Evolutionary conservation across 2,888 invertebrate genomes (phyloP).

Genomic region (Ennomos erosarius): DNA sequence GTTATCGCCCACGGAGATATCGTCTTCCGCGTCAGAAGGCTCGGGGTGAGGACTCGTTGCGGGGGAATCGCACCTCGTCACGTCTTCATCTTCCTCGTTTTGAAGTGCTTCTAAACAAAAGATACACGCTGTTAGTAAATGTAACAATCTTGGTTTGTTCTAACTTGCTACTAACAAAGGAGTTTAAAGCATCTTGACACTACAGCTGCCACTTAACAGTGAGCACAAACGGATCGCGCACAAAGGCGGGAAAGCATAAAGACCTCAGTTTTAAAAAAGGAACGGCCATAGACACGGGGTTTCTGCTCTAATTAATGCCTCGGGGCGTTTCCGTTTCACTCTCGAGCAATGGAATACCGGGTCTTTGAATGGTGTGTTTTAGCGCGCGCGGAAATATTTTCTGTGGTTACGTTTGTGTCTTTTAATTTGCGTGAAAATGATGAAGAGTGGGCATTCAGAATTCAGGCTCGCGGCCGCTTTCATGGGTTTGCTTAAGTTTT

Average conservation of each 20-base stretch:
- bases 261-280: slow-evolving; percentile 80
- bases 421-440: slow-evolving; percentile 84
- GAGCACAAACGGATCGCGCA: slow-evolving; percentile 63
- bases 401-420: slow-evolving; percentile 77
- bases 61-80: slow-evolving; percentile 42
- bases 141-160: slow-evolving; percentile 36
- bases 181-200: slow-evolving; percentile 64
- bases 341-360: slow-evolving; percentile 77
- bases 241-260: slow-evolving; percentile 76
- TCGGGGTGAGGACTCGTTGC: slow-evolving; percentile 61
- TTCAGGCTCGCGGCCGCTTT: slow-evolving; percentile 64
- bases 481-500: slow-evolving; percentile 62
- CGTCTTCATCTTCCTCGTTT: slow-evolving; percentile 57
- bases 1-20: slow-evolving; percentile 78
- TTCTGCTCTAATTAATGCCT: slow-evolving; percentile 85
- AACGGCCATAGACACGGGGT: slow-evolving; percentile 76
- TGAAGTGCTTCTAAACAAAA: slow-evolving; percentile 56
- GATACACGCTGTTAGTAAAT: slow-evolving; percentile 35
- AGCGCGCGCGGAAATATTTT: slow-evolving; percentile 71
- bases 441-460: slow-evolving; percentile 70
- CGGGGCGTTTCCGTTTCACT: slow-evolving; percentile 78
- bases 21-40: slow-evolving; percentile 70
- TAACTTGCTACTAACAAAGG: slow-evolving; percentile 56
- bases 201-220: slow-evolving; percentile 70
- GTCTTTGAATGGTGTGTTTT: slow-evolving; percentile 79